These are phyloP conservation scores for Drosophila funebris DNA, from an alignment of 1,140 invertebrate genomes.

Conservation along the genomic window DNA sequence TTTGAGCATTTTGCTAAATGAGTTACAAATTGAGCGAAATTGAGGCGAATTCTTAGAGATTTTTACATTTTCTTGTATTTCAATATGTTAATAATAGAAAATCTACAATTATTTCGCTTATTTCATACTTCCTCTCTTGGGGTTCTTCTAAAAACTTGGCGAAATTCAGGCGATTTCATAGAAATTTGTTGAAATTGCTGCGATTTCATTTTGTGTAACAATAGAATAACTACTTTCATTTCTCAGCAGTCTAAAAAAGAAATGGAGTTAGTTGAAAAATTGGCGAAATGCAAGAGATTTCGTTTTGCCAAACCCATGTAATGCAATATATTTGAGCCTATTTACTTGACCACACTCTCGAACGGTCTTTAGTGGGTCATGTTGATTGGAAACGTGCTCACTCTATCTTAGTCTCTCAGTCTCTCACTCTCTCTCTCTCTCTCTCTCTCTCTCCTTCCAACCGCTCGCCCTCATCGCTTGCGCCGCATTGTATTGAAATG, in stretches of 20 bases:
- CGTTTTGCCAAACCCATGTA: not conserved
- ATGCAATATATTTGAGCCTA: not conserved
- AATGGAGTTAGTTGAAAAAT: not conserved
- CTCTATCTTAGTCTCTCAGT: no score
- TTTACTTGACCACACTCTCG: conserved; percentile 4
- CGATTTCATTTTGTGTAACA: not conserved
- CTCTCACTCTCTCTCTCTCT: not conserved
- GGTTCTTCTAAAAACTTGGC: no score
- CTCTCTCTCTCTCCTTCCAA: not conserved
- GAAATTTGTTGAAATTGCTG: not conserved
- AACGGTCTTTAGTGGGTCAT: conserved; percentile 7
- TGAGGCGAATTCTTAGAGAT: no score
- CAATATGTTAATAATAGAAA: no score
- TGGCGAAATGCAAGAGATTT: conserved; percentile 3
- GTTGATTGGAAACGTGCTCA: conserved; percentile 26
- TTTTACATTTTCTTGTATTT: no score
- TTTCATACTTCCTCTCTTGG: no score
- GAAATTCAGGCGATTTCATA: no score
- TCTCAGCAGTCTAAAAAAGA: no score
- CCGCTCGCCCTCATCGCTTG: not conserved
- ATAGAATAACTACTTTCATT: not conserved
- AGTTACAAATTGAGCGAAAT: no score
- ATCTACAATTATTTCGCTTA: no score
- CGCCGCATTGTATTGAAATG: conserved; percentile 8
- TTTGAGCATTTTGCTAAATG: no score